phyloP scores from a whole-genome alignment of 2,888 invertebrate species.

The Aporophyla lueneburgensis region DNA sequence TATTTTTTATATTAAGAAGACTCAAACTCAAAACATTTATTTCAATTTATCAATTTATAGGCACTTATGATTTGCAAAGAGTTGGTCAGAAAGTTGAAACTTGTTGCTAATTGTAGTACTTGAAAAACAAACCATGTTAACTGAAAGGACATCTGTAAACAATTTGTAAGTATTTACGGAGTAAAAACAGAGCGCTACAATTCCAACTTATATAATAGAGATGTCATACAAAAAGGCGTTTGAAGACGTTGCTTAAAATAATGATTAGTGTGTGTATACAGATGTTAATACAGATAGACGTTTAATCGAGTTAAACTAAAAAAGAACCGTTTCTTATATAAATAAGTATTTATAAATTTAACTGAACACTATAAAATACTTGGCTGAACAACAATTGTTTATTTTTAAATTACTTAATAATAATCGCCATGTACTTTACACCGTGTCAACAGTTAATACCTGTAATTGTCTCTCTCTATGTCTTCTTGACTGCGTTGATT shows the following conservation, averaged over 20 bases:
- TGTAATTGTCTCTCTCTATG: not conserved
- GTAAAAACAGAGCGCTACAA: not conserved
- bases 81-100: too few relatives aligned
- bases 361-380: constrained; percentile 18
- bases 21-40: too few relatives aligned
- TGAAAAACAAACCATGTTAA: too few relatives aligned
- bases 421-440: not conserved
- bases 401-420: not conserved
- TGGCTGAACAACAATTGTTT: constrained; percentile 16
- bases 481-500: too few relatives aligned
- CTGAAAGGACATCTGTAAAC: not conserved
- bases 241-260: not conserved
- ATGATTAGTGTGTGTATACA: not conserved
- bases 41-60: too few relatives aligned
- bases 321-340: not conserved
- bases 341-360: constrained; percentile 3
- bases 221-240: not conserved
- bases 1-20: too few relatives aligned
- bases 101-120: not conserved
- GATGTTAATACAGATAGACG: not conserved
- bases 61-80: too few relatives aligned
- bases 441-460: constrained; percentile 13
- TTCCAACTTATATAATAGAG: not conserved
- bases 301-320: not conserved
- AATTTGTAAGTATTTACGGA: not conserved